Evolutionary conservation across 2,888 invertebrate genomes (phyloP).

Genomic region (Melanotus villosus): DNA sequence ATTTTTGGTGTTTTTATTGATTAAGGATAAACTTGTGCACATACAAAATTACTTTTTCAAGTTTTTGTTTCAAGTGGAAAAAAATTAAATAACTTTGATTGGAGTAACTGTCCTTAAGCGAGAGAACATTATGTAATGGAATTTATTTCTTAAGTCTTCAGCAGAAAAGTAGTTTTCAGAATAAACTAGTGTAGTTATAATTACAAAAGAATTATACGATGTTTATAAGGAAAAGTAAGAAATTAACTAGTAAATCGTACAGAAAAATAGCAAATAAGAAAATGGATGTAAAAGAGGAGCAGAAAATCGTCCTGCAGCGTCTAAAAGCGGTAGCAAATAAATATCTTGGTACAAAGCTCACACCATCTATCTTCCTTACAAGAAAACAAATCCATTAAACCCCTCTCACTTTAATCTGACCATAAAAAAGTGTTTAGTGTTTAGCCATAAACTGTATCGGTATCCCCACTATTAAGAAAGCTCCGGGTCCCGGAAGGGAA

Average conservation of each 20-base stretch:
- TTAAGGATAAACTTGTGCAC: no score
- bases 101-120: no score
- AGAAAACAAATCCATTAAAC: constrained; percentile 64
- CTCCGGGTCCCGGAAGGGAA: constrained; percentile 57
- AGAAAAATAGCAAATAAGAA: constrained; percentile 28
- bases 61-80: no score
- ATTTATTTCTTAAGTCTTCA: no score
- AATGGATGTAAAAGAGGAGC: constrained; percentile 37
- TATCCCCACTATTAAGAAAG: constrained; percentile 64
- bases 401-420: constrained; percentile 65
- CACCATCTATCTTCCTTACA: constrained; percentile 58
- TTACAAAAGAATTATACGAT: no score
- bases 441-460: constrained; percentile 68
- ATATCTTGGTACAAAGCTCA: constrained; percentile 58
- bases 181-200: no score
- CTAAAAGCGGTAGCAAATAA: constrained; percentile 61
- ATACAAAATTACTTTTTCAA: no score
- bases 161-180: no score
- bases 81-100: no score
- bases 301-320: constrained; percentile 55
- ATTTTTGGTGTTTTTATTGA: no score
- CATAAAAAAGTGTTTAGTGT: constrained; percentile 68
- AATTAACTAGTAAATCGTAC: not conserved
- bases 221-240: no score
- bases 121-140: no score